These are phyloP conservation scores for Danionella cerebrum DNA, from an alignment of 2,113 vertebrate genomes.

Conservation along the genomic window DNA sequence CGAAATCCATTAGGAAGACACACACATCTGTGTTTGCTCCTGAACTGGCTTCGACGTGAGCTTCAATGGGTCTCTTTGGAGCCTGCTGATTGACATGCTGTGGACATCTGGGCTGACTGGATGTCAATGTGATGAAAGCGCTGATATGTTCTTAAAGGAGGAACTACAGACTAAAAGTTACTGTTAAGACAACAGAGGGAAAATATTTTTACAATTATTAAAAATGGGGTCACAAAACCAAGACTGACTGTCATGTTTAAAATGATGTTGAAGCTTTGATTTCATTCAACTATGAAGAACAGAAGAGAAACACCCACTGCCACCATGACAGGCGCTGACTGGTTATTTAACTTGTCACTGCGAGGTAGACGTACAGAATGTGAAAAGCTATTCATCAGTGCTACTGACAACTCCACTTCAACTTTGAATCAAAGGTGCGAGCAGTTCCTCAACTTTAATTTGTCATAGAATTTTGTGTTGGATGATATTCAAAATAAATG, in stretches of 20 bases:
- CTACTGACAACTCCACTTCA: background rate
- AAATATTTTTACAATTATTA: background rate
- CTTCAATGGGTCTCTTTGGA: constrained; percentile 33
- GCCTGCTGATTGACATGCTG: constrained; percentile 36
- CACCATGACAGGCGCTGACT: background rate
- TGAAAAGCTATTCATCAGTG: background rate
- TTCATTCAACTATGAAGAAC: background rate
- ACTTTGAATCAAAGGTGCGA: background rate
- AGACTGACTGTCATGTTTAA: background rate
- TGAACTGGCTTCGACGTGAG: constrained; percentile 18
- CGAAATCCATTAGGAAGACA: constrained; percentile 12
- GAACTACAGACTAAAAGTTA: constrained; percentile 13
- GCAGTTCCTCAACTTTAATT: background rate
- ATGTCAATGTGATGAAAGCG: constrained; percentile 28
- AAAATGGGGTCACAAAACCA: background rate
- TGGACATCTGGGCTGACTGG: constrained; percentile 33
- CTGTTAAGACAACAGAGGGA: background rate
- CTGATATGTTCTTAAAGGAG: constrained; percentile 21
- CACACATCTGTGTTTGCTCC: constrained; percentile 35
- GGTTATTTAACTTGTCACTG: background rate
- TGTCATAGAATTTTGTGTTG: background rate
- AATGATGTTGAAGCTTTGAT: background rate
- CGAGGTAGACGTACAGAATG: background rate
- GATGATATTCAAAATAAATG: background rate
- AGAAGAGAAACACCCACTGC: background rate